Base-by-base conservation (phyloP, 2,113 vertebrate genomes). In the Toxotes chatareus region DNA sequence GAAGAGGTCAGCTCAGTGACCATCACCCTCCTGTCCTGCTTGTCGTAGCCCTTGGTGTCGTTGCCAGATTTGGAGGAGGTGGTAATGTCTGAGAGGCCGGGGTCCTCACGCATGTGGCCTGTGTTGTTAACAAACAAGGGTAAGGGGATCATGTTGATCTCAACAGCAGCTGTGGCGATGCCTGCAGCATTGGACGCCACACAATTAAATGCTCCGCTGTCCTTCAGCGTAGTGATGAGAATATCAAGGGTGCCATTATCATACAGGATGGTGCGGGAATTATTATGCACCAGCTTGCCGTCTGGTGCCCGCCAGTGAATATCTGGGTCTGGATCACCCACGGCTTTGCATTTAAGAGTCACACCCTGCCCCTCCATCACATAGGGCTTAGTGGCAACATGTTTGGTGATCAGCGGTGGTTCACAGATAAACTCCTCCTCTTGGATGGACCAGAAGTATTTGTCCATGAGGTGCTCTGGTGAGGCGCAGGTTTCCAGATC, bases 401-500 rank as follows among this genome's bases (percentile, higher is more conserved):
- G 95, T 57, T 96, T 94, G 0, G 97, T 97, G 84, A 99, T 99
- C 62, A 97, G 91, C 0, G 97, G 97, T 0, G 97, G 95, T 2
- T 96, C 96, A 1, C 97, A 98, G 60, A 97, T 94, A 51, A 99
- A 96, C 79, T 99, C 98, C 82, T 98, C 97, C 84, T 99, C 97
- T 0, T 97, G 96, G 76, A 99, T 97, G 5, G 97, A 97, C 97
- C 97, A 99, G 71, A 99, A 97, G 71, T 98, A 96, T 60, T 97
- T 97, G 32, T 97, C 98, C 38, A 97, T 97, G 55, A 99, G 94
- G 38, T 97, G 95, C 1, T 97, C 96, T 0, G 98, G 98, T 0
- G 98, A 97, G 21, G 98, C 97, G 0, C 98, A 99, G 0, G 97
- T 99, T 92, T 99, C 98, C 88, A 99, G 57, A 55, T 98, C 96